phyloP scores from a whole-genome alignment of 2,797 vertebrate species.

The Sebastes vulpes region DNA sequence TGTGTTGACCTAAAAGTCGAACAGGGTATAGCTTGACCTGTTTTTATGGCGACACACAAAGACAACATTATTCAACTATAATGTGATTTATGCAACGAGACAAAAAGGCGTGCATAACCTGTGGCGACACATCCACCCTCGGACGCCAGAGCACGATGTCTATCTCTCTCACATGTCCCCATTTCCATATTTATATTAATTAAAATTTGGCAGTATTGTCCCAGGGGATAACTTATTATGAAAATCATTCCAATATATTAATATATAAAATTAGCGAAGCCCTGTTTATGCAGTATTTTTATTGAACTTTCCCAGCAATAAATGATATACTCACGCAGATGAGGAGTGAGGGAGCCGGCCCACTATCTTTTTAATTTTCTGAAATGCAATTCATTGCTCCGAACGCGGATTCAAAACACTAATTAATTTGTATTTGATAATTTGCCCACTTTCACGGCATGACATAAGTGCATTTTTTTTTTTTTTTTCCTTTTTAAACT shows the following conservation, averaged over 20 bases:
- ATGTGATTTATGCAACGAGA: constrained; percentile 10
- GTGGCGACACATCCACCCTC: constrained; percentile 32
- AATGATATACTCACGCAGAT: constrained; percentile 64
- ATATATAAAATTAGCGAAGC: constrained; percentile 67
- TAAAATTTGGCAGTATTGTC: constrained; percentile 67
- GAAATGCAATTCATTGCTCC: constrained; percentile 83
- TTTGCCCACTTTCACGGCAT: constrained; percentile 83
- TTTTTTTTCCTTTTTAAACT: constrained; percentile 73
- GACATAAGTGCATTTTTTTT: constrained; percentile 74
- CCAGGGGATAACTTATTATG: constrained; percentile 62
- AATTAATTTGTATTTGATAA: constrained; percentile 89
- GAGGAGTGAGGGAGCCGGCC: constrained; percentile 44
- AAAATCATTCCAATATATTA: constrained; percentile 59
- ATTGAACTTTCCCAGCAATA: constrained; percentile 72
- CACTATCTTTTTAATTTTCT: constrained; percentile 87
- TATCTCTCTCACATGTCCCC: constrained; percentile 51
- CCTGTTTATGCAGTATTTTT: constrained; percentile 63
- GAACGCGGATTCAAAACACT: constrained; percentile 81
- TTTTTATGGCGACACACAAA: background rate
- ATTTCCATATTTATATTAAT: constrained; percentile 76
- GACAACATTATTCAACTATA: background rate
- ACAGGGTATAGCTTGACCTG: background rate
- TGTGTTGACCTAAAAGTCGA: background rate
- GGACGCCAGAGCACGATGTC: constrained; percentile 32
- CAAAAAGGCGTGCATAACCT: constrained; percentile 28